Base-by-base conservation (phyloP, 92 coral and sea anemone species). In the Siderastrea radians region DNA sequence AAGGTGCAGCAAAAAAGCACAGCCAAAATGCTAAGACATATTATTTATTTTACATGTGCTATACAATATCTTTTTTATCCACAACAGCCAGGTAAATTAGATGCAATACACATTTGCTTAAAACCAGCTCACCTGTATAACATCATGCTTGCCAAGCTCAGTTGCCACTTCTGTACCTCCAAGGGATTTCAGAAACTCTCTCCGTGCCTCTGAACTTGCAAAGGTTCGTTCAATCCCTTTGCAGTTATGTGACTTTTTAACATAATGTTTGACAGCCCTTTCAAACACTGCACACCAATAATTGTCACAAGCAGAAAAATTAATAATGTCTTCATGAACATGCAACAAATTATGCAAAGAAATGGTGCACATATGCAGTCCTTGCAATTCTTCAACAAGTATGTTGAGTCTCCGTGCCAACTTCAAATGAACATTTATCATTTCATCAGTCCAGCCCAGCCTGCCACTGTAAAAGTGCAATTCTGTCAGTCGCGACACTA, bases 201-300 rank as follows among this genome's bases (percentile, higher is more conserved):
- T 74, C 9, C 83, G 77, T 60, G 87, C 52, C 79, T 94, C 98
- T 50, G 94, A 79, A 17, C 73, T 46, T 4, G 95, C 95, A 94
- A 86, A 94, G 19, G 98, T 92, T 26, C 68, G 79, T 80, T 94
- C 94, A 62, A 91, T 82, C 3, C 91, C 92, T 82, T 91, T 91
- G 66, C 94, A 80, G 62, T 91, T 94, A 79, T 89, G 91, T 57
- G 97, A 89, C 79, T 68, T 81, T 60, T 94, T 94, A 3, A 92
- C 92, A 66, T 94, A 94, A 2, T 82, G 54, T 65, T 88, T 91
- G 19, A 94, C 97, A 4, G 97, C 95, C 66, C 95, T 85, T 72
- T 94, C 97, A 86, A 63, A 94, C 49, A 86, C 90, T 43, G 95
- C 93, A 83, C 97, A 94, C 98, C 95, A 94, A 48, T 83, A 92